phyloP scores from a whole-genome alignment of 2,888 invertebrate species.

The Maniola hyperantus region DNA sequence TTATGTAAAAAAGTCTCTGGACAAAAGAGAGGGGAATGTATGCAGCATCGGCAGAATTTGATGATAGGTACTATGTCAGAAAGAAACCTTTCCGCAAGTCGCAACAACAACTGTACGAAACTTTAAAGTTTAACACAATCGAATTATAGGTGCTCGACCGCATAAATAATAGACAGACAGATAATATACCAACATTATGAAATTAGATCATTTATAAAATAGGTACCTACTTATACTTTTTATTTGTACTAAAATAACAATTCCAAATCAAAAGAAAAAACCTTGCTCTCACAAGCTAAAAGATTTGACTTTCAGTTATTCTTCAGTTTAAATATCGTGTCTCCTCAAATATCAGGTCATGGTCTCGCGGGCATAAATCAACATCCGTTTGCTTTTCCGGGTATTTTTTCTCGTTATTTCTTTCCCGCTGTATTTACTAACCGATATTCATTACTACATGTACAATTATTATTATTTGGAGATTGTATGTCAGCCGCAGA shows the following conservation, averaged over 20 bases:
- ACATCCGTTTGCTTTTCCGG: constrained; percentile 3
- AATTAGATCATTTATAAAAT: too few species aligned
- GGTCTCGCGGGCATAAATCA: constrained; percentile 1
- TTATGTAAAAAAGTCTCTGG: too few species aligned
- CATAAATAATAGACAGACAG: too few species aligned
- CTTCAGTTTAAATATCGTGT: background rate
- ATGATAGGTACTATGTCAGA: too few species aligned
- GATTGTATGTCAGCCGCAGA: background rate
- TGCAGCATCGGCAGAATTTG: too few species aligned
- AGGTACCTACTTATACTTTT: too few species aligned
- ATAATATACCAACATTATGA: too few species aligned
- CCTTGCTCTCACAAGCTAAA: background rate
- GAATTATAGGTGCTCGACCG: too few species aligned
- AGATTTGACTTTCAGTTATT: background rate
- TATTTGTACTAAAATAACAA: background rate
- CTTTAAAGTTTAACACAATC: too few species aligned
- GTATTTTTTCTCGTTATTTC: background rate
- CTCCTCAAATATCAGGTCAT: background rate
- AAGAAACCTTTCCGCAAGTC: too few species aligned
- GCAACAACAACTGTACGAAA: too few species aligned
- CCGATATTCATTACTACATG: constrained; percentile 10
- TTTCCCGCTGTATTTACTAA: constrained; percentile 1
- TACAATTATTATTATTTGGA: background rate
- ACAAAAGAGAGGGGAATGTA: too few species aligned
- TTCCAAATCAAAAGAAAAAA: background rate